A percentile compares a stretch with the other conserved stretches of the same genome.
These are phyloP conservation scores for Blastomussa wellsi DNA, from an alignment of 92 coral and sea anemone genomes.

Conservation along the genomic window DNA sequence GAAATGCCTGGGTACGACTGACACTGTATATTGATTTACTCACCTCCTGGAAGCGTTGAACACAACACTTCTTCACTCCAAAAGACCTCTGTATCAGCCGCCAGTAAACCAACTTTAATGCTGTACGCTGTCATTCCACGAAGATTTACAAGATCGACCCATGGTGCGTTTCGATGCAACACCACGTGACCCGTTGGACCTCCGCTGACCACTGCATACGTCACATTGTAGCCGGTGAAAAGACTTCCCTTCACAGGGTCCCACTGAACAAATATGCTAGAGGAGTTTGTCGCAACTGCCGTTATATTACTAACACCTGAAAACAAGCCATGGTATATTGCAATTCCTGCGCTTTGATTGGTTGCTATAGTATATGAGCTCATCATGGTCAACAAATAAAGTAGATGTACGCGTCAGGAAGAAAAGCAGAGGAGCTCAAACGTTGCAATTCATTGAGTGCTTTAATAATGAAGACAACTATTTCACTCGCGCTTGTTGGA, in stretches of 20 bases:
- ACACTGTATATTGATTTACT: neutral
- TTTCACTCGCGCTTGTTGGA: too few relatives aligned
- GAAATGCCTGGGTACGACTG: neutral
- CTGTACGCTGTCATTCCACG: constrained; percentile 23
- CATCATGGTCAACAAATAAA: too few relatives aligned
- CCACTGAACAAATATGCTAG: constrained; percentile 15
- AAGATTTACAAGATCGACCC: constrained; percentile 9
- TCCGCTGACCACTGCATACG: neutral
- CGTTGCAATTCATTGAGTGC: too few relatives aligned
- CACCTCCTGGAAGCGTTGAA: constrained; percentile 13
- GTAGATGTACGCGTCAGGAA: too few relatives aligned
- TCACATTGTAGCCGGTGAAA: constrained; percentile 8
- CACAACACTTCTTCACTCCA: constrained; percentile 20
- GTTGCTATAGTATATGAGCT: too few relatives aligned
- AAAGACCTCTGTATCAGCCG: neutral
- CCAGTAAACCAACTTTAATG: constrained; percentile 16
- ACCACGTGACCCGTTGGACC: neutral
- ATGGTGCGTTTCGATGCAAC: neutral
- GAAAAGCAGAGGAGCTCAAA: too few relatives aligned
- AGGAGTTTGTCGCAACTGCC: neutral
- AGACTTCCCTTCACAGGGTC: neutral
- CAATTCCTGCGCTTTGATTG: too few relatives aligned
- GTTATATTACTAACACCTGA: constrained; percentile 2
- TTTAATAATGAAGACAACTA: too few relatives aligned
- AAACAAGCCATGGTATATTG: too few relatives aligned